Percentiles rank a stretch among this genome's conserved stretches.
These are phyloP conservation scores for Acromyrmex charruanus DNA, from an alignment of 1,140 invertebrate species.

Conservation along the genomic window DNA sequence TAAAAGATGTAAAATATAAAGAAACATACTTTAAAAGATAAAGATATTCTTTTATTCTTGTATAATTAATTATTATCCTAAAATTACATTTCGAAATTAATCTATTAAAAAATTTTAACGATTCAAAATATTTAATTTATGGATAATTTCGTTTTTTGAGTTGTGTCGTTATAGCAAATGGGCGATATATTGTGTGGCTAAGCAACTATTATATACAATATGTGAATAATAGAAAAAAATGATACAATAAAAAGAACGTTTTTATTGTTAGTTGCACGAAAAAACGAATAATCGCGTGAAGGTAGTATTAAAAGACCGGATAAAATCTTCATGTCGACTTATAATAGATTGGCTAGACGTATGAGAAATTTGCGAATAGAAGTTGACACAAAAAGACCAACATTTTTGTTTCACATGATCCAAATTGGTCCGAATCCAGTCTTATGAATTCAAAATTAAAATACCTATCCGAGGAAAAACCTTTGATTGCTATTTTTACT, in stretches of 20 bases:
- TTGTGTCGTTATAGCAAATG: too few relatives aligned
- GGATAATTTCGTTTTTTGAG: too few relatives aligned
- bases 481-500: background rate
- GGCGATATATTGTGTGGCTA: background rate
- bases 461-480: background rate
- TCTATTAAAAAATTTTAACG: too few relatives aligned
- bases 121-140: too few relatives aligned
- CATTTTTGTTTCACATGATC: background rate
- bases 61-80: too few relatives aligned
- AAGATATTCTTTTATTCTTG: too few relatives aligned
- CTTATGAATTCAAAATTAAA: too few relatives aligned
- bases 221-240: background rate
- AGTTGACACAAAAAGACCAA: conserved; percentile 6
- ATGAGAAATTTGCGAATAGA: background rate
- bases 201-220: background rate
- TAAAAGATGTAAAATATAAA: too few relatives aligned
- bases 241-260: too few relatives aligned
- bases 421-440: background rate
- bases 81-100: too few relatives aligned
- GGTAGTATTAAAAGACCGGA: background rate
- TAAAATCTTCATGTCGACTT: conserved; percentile 4
- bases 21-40: too few relatives aligned
- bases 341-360: background rate
- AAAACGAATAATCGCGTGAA: background rate
- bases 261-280: background rate